A percentile compares a stretch with the other conserved stretches of the same genome.
These are phyloP conservation scores for Drosophila fungiperda DNA, from an alignment of 2,888 invertebrate species.

Conservation along the genomic window DNA sequence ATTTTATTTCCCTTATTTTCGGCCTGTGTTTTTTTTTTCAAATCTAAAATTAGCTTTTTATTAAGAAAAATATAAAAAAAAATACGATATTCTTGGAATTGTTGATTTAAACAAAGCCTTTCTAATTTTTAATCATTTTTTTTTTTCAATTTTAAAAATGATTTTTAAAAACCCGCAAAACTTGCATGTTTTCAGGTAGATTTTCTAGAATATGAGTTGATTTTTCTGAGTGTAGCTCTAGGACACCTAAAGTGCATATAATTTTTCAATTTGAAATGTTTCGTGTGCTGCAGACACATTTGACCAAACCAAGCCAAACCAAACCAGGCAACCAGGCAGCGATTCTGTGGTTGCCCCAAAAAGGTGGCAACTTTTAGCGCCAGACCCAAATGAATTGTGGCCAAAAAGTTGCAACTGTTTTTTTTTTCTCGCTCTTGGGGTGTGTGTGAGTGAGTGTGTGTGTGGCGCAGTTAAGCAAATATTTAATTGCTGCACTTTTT, in stretches of 20 bases:
- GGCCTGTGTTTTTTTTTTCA: too few species aligned
- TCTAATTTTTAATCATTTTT: too few species aligned
- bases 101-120: too few species aligned
- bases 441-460: constrained; percentile 13
- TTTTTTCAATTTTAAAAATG: too few species aligned
- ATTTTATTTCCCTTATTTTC: too few species aligned
- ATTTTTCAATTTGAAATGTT: constrained; percentile 83
- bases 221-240: background rate
- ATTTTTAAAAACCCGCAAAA: too few species aligned
- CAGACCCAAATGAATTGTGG: constrained; percentile 78
- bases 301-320: background rate
- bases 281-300: constrained; percentile 56
- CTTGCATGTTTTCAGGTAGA: background rate
- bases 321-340: constrained; percentile 19
- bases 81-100: too few species aligned
- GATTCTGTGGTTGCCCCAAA: constrained; percentile 60
- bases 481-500: constrained; percentile 84
- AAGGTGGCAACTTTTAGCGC: constrained; percentile 64
- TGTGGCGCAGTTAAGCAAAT: constrained; percentile 82
- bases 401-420: constrained; percentile 75
- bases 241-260: constrained; percentile 84
- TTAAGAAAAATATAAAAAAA: too few species aligned
- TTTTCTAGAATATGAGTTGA: background rate
- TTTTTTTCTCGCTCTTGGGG: constrained; percentile 4
- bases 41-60: too few species aligned